phyloP scores from a whole-genome alignment of 2,888 invertebrate species.

The Ferdinandea cuprea region DNA sequence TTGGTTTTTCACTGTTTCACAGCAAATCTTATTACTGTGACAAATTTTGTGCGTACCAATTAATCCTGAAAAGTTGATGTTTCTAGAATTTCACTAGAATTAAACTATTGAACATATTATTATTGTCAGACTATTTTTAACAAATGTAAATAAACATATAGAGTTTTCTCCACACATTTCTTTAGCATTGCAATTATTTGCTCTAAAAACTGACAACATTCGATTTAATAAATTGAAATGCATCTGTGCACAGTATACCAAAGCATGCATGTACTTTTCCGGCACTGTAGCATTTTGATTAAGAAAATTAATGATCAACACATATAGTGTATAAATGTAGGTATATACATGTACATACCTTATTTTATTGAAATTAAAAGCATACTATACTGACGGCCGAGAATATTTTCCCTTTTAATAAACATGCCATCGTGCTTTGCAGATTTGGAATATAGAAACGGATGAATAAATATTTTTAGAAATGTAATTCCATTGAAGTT shows the following conservation, averaged over 20 bases:
- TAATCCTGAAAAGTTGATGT: too few species aligned
- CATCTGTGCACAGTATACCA: slow-evolving; percentile 7
- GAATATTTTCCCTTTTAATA: slow-evolving; percentile 39
- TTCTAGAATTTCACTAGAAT: too few species aligned
- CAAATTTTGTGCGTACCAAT: too few species aligned
- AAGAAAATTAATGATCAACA: slow-evolving; percentile 51
- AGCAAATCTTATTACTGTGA: too few species aligned
- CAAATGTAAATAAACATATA: too few species aligned
- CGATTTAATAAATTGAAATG: slow-evolving; percentile 63
- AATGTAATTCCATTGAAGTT: slow-evolving; percentile 48
- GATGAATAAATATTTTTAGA: slow-evolving; percentile 41
- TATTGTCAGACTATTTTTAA: too few species aligned
- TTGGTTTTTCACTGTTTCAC: too few species aligned
- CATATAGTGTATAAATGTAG: background rate
- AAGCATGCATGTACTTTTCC: slow-evolving; percentile 8
- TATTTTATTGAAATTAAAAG: slow-evolving; percentile 43
- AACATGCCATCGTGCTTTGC: slow-evolving; percentile 14
- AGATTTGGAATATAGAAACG: slow-evolving; percentile 6
- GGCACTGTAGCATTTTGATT: slow-evolving; percentile 28
- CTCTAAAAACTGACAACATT: slow-evolving; percentile 51
- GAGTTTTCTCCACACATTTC: slow-evolving; percentile 19
- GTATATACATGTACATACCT: background rate
- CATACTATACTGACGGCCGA: slow-evolving; percentile 4
- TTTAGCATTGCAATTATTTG: slow-evolving; percentile 51
- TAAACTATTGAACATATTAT: too few species aligned